phyloP scores from a whole-genome alignment of 2,113 vertebrate genomes.

The Rutilus rutilus region DNA sequence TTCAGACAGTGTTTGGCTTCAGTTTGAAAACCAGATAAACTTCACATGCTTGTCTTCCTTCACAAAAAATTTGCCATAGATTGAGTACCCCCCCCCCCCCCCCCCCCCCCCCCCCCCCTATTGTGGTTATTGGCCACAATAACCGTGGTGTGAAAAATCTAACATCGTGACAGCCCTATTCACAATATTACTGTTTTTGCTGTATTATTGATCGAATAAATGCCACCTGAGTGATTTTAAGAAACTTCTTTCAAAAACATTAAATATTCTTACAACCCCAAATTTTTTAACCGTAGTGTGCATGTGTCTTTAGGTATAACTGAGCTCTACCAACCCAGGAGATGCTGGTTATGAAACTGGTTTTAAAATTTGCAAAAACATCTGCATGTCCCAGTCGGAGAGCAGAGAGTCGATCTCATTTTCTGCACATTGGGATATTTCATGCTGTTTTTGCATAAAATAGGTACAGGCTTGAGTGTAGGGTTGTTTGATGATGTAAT shows the following conservation, averaged over 20 bases:
- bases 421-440: slow-evolving; percentile 71
- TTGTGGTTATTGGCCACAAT: too few species aligned
- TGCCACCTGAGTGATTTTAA: not conserved
- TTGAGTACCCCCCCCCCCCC: too few species aligned
- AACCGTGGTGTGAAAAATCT: too few species aligned
- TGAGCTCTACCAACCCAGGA: not conserved
- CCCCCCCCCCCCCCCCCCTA: too few species aligned
- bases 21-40: too few species aligned
- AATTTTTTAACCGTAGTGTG: not conserved
- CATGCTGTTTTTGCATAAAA: slow-evolving; percentile 68
- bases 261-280: not conserved
- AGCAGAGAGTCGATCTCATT: slow-evolving; percentile 65
- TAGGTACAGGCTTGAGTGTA: slow-evolving; percentile 64
- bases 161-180: too few species aligned
- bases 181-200: not conserved
- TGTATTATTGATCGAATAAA: not conserved
- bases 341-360: slow-evolving; percentile 28
- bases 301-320: not conserved
- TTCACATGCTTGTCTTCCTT: too few species aligned
- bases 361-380: slow-evolving; percentile 61
- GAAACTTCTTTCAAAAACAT: not conserved
- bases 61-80: too few species aligned
- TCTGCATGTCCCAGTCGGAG: slow-evolving; percentile 57
- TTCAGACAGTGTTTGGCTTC: too few species aligned
- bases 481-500: slow-evolving; percentile 71